Base-by-base conservation (phyloP, 1,140 invertebrate genomes). In the Wasmannia auropunctata region DNA sequence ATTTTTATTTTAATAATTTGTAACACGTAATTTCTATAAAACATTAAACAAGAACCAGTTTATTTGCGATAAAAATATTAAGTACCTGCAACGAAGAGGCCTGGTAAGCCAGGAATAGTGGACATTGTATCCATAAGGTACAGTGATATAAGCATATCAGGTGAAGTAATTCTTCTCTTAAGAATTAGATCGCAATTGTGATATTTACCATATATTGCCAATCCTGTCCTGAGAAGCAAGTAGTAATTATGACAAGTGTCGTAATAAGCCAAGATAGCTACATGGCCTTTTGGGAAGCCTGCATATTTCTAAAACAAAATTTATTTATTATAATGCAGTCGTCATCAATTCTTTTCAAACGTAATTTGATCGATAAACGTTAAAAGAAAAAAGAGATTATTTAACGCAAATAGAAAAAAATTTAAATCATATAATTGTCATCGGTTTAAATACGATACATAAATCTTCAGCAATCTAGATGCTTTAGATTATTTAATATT, bases 181-280 rank as follows among this genome's bases (percentile, higher is more conserved):
- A 91, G 91, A 10, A 97, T 81, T 0, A 98, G 98, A 96, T 98
- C 98, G 94, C 98, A 98, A 14, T 96, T 91, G 5, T 96, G 93
- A 92, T 98, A 98, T 90, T 96, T 96, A 46, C 97, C 97, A 91
- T 97, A 98, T 63, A 98, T 97, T 11, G 97, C 96, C 6, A 98
- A 93, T 0, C 98, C n/a, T n/a, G n/a, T n/a, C n/a, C 98, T 86
- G 97, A 96, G 91, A 98, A 97, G 65, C 97, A 97, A 34, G 97
- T 97, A 86, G 94, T 96, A 0, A 97, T 74, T 90, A 97, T 97
- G 1, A 98, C 93, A 2, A 95, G 74, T n/a, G 95, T 19, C 98
- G 93, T 85, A 85, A 98, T 96, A 4, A 97, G 97, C 95, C 96
- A 96, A 90, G 96, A 97, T 65, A 97, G 91, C 96, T 97, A 97